These are phyloP conservation scores for Parotocinclus haroldoi DNA, from an alignment of 2,797 vertebrate species.

Conservation along the genomic window DNA sequence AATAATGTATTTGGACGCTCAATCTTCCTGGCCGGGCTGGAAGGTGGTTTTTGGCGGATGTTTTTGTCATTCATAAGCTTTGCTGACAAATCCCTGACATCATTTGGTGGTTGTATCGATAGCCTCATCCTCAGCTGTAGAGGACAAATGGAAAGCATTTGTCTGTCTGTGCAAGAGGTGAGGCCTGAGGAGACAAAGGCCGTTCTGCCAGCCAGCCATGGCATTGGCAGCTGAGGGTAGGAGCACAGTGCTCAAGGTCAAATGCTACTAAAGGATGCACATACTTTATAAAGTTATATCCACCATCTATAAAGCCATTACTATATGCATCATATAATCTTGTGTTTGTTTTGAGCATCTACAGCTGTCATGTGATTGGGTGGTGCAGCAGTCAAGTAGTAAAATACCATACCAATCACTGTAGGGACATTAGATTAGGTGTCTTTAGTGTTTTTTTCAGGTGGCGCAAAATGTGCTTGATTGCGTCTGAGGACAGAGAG, in stretches of 20 bases:
- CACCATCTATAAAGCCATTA: no score
- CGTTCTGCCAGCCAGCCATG: constrained; percentile 69
- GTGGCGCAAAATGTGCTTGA: no score
- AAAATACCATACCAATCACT: no score
- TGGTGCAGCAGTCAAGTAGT: no score
- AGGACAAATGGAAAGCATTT: constrained; percentile 98
- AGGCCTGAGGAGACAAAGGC: constrained; percentile 79
- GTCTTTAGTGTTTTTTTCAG: no score
- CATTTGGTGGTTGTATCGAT: constrained; percentile 94
- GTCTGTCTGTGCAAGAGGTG: constrained; percentile 81
- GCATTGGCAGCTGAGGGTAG: constrained; percentile 88
- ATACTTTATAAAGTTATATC: constrained; percentile 5
- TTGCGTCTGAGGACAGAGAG: no score
- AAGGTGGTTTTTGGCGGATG: constrained; percentile 76
- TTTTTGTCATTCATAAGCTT: constrained; percentile 97
- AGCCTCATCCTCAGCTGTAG: constrained; percentile 85
- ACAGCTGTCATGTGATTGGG: no score
- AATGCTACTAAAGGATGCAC: constrained; percentile 77
- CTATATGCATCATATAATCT: no score
- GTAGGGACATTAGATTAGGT: no score
- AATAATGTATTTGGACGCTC: constrained; percentile 94
- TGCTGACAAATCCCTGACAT: constrained; percentile 98
- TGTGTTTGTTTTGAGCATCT: no score
- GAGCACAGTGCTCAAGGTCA: constrained; percentile 80
- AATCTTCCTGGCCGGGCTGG: constrained; percentile 81